Conservation (phyloP, 2,113 vertebrate species). For the Leuciscus idus region DNA sequence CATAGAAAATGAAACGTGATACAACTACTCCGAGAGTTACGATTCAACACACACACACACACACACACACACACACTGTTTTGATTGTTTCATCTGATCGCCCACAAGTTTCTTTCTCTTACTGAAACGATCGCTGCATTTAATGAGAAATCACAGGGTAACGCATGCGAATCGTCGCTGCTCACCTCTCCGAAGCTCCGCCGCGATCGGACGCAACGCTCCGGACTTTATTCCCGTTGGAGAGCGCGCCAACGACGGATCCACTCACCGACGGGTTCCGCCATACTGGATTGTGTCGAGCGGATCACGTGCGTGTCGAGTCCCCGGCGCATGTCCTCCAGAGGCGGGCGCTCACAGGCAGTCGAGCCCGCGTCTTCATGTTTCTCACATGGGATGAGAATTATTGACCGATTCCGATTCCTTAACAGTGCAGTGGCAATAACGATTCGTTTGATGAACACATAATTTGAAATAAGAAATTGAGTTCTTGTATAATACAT, state of each 20-base stretch:
- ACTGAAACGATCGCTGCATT: neutral
- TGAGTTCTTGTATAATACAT: neutral
- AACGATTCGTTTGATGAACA: neutral
- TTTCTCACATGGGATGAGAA: neutral
- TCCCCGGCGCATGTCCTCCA: constrained; percentile 65
- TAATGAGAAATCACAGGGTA: neutral
- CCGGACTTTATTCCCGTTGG: constrained; percentile 63
- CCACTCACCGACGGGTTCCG: constrained; percentile 65
- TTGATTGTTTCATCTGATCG: constrained; percentile 58
- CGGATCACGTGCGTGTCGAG: constrained; percentile 77
- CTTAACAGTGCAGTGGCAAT: neutral
- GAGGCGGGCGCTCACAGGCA: constrained; percentile 62
- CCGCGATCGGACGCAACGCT: constrained; percentile 32
- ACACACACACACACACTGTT: constrained; percentile 46
- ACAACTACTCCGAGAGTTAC: constrained; percentile 32
- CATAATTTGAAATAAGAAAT: neutral
- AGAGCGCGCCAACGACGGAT: constrained; percentile 54
- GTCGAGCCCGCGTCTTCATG: neutral
- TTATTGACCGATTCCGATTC: neutral
- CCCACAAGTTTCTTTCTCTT: constrained; percentile 10
- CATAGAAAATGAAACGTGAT: constrained; percentile 9
- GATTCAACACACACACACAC: constrained; percentile 7
- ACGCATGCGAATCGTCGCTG: constrained; percentile 5
- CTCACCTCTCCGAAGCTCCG: constrained; percentile 54
- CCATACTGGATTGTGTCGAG: constrained; percentile 70